Percentiles rank a stretch among this genome's conserved stretches.
These are phyloP conservation scores for Ginglymostoma cirratum DNA, from an alignment of 2,113 vertebrate species.

Conservation along the genomic window DNA sequence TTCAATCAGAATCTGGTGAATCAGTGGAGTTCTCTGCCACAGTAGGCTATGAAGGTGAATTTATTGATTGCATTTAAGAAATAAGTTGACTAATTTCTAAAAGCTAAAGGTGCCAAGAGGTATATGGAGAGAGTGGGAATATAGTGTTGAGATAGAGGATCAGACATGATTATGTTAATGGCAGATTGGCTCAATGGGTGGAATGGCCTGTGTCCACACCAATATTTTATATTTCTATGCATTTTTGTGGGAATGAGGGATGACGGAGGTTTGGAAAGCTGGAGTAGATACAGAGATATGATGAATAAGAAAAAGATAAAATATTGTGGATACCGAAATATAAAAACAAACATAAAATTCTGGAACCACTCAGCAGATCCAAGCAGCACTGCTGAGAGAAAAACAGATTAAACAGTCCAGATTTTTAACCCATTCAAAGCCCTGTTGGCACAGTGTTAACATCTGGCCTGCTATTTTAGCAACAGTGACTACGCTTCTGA, in stretches of 20 bases:
- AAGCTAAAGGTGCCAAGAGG: too few relatives aligned
- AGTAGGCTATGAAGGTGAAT: too few relatives aligned
- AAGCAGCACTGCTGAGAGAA: neutral
- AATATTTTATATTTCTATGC: neutral
- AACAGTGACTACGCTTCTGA: neutral
- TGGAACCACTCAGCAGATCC: neutral
- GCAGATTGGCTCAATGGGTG: too few relatives aligned
- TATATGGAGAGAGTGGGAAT: too few relatives aligned
- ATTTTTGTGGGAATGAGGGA: neutral
- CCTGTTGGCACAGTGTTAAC: neutral
- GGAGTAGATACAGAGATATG: neutral
- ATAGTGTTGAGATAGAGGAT: too few relatives aligned
- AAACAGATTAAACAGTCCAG: neutral
- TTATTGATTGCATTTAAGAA: too few relatives aligned
- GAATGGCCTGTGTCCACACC: too few relatives aligned
- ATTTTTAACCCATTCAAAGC: neutral
- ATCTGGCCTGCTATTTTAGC: neutral
- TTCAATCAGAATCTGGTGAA: too few relatives aligned
- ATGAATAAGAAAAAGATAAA: neutral
- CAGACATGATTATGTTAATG: too few relatives aligned
- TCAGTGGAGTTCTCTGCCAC: too few relatives aligned
- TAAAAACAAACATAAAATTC: neutral
- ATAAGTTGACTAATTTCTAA: too few relatives aligned
- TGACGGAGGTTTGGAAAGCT: neutral
- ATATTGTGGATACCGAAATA: neutral